Evolutionary conservation across 2,888 invertebrate species (phyloP).

Genomic region (Lasioglossum calceatum): DNA sequence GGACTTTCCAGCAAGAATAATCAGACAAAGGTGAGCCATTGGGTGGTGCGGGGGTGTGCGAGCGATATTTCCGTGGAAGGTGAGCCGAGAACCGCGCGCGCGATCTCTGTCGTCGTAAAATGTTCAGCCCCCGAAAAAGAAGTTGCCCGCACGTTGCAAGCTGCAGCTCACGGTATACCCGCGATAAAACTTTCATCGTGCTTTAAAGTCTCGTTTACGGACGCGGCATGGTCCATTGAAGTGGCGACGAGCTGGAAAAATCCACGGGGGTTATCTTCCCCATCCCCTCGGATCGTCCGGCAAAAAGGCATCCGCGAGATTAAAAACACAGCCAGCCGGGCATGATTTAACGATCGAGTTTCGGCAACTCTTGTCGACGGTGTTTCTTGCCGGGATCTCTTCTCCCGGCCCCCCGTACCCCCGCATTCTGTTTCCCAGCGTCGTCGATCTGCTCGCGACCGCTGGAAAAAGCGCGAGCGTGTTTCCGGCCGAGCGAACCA

Average conservation of each 20-base stretch:
- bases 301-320: constrained; percentile 39
- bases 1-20: neutral
- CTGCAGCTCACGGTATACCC: constrained; percentile 51
- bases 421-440: neutral
- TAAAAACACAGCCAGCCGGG: constrained; percentile 37
- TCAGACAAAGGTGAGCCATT: neutral
- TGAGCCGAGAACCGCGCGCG: neutral
- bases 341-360: constrained; percentile 45
- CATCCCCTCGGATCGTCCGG: too few species aligned
- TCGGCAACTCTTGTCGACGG: constrained; percentile 29
- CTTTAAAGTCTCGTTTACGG: constrained; percentile 68
- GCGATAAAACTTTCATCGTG: constrained; percentile 74
- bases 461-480: constrained; percentile 21
- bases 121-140: constrained; percentile 45
- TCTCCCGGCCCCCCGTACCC: neutral
- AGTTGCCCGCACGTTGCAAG: constrained; percentile 12
- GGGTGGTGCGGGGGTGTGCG: neutral
- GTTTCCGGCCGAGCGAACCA: constrained; percentile 18
- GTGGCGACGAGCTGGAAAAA: constrained; percentile 66
- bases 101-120: constrained; percentile 60
- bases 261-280: constrained; percentile 55
- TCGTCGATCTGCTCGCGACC: constrained; percentile 21
- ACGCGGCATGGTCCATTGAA: constrained; percentile 63
- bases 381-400: constrained; percentile 5
- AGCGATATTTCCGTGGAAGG: neutral